Base-by-base conservation (phyloP, 2,888 invertebrate genomes). In the Beris chalybata region DNA sequence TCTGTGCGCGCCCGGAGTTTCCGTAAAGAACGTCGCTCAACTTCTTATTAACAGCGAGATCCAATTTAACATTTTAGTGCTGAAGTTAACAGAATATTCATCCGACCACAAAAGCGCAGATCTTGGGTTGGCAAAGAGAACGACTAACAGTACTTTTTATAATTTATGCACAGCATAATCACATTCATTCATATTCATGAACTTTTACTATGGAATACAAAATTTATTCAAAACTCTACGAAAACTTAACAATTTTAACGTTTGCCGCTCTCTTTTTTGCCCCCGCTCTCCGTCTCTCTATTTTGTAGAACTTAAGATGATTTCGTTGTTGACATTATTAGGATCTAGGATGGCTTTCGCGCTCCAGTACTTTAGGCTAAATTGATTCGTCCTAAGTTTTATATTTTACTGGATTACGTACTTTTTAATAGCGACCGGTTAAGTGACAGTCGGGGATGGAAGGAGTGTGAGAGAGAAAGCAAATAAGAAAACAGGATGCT, bases 111-210 rank as follows among this genome's bases (percentile, higher is more conserved):
- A 63, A 67, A 67, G 67, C 67, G 63, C 67, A 67, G 67, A 67
- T 67, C 64, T 64, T 29, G 61, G 47, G 61, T 59, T 54, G 55
- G 11, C 59, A 54, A 7, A 31, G 29, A 38, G 38, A 38, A 38
- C 38, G 9, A 38, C 38, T 38, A 4, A 53, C 29, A 53, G 31
- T 29, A 55, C 61, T 43, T 30, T 66, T 48, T 61, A 54, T 66
- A 66, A 66, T 67, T 67, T 67, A 67, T 67, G 67, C 67, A 63
- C 64, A 31, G 67, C 52, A 67, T 67, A 67, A 67, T 67, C 57
- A 67, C 67, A 64, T 67, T 67, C 67, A 67, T 67, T 67, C 67
- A 67, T 67, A 67, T 67, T 67, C 67, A 67, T 67, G 67, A 67
- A 67, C 57, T 67, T 57, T 67, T 64, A 67, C 64, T 63, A 48